These are phyloP conservation scores for Lipophrys pholis DNA, from an alignment of 2,113 vertebrate species.

Conservation along the genomic window DNA sequence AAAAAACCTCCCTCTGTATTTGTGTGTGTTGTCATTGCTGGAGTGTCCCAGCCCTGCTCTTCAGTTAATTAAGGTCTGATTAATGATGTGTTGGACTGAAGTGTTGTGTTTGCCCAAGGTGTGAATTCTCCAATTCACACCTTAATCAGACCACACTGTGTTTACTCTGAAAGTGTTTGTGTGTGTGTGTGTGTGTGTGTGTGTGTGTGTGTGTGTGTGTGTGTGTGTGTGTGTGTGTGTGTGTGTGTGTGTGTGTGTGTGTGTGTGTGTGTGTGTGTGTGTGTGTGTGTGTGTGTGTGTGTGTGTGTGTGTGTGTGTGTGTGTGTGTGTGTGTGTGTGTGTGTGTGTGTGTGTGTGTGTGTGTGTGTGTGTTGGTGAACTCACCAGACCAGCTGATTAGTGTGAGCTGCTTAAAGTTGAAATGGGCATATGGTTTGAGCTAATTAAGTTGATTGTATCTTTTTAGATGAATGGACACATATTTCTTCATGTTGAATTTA, in stretches of 20 bases:
- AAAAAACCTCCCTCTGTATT: conserved; percentile 38
- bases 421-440: conserved; percentile 75
- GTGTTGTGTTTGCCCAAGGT: conserved; percentile 80
- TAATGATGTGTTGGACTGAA: conserved; percentile 76
- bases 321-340: too few species aligned
- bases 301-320: conserved; percentile 10
- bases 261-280: conserved; percentile 4
- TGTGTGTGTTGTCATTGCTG: conserved; percentile 58
- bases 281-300: conserved; percentile 11
- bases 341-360: too few species aligned
- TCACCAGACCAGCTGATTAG: conserved; percentile 79
- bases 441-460: conserved; percentile 64
- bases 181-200: conserved; percentile 11
- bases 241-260: conserved; percentile 10
- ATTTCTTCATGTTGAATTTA: conserved; percentile 17
- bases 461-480: conserved; percentile 31
- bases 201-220: conserved; percentile 10
- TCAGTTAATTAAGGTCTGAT: conserved; percentile 81
- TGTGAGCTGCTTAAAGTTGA: conserved; percentile 79
- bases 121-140: conserved; percentile 78
- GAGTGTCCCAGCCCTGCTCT: conserved; percentile 57
- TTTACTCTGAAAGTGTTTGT: conserved; percentile 59
- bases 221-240: conserved; percentile 2
- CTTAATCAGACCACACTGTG: conserved; percentile 66
- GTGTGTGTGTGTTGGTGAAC: conserved; percentile 43